Evolutionary conservation across 2,888 invertebrate species (phyloP), one percentile per base, ranked within the genome.

Genomic region (Nomada lathburiana): DNA sequence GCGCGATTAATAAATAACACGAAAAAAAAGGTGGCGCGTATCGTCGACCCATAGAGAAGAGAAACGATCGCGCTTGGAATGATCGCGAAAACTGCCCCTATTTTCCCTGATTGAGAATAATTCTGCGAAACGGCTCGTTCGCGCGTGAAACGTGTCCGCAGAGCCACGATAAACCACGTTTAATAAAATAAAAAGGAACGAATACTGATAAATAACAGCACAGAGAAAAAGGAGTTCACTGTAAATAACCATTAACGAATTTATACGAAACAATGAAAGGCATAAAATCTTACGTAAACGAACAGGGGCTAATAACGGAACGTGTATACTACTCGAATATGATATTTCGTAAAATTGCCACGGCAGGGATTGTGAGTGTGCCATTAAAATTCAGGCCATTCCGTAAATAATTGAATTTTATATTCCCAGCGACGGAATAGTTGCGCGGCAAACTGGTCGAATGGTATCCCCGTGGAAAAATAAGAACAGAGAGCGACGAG

Each of bases 1-100:
- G 23, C 63, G 13, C 29, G 47, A 69, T 79, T 76, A 79, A 76
- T 76, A 76, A 64, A 69, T 76, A 76, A 76, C 44, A 2, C 13
- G 20, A n/a, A 57, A 11, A 65, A 50, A 47, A 13, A 20, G n/a
- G 42, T 47, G 50, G 26, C 23, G n/a, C 47, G 63, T 60, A 74
- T 67, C 71, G 71, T n/a, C 11, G 63, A 13, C n/a, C 23, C 13
- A n/a, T 64, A 53, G 44, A 50, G 44, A 47, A 68, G 53, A 69
- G 26, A 68, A 78, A 78, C 67, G 76, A 75, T 68, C 50, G 44
- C n/a, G 36, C 59, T 59, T 10, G 70, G 29, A 70, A 75, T 4
- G 36, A 11, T 44, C 36, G 23, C 59, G 74, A 53, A 20, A 77
- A 75, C 55, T 16, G 76, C 42, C 55, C 36, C 50, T 26, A 53